Evolutionary conservation across 2,888 invertebrate genomes (phyloP).

Genomic region (Pachycephus smyrnensis): DNA sequence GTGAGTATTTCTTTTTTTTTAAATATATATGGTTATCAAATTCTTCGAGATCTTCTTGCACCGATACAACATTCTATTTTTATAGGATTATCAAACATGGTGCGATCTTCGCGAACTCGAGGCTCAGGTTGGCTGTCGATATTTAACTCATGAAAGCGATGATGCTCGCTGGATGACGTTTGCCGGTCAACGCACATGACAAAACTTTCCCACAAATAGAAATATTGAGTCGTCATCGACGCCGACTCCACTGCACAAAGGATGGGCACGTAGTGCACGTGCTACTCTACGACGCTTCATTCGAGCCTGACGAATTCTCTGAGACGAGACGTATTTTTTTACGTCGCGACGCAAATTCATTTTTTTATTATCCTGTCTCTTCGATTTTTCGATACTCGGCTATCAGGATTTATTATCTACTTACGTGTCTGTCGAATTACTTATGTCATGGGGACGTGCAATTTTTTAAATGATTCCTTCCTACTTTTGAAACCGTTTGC

Average conservation of each 20-base stretch:
- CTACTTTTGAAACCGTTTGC: background rate
- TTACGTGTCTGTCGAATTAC: background rate
- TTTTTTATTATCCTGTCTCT: background rate
- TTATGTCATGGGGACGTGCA: background rate
- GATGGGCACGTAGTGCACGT: conserved; percentile 68
- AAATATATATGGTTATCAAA: conserved; percentile 3
- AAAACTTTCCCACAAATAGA: conserved; percentile 47
- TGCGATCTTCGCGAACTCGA: conserved; percentile 92
- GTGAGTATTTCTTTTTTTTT: conserved; percentile 65
- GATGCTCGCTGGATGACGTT: conserved; percentile 87
- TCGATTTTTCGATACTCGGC: background rate
- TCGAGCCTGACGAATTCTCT: conserved; percentile 52
- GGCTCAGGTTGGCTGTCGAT: conserved; percentile 78
- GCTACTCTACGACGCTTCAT: conserved; percentile 62
- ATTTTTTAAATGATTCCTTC: background rate
- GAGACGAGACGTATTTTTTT: background rate
- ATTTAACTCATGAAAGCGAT: conserved; percentile 92
- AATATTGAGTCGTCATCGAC: conserved; percentile 64
- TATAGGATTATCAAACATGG: conserved; percentile 91
- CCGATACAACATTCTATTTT: background rate
- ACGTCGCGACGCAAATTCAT: background rate
- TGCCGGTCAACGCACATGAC: conserved; percentile 60
- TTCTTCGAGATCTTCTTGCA: background rate
- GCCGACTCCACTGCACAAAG: conserved; percentile 63
- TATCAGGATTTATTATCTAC: background rate